Evolutionary conservation across 64 coral and sea anemone species (phyloP), one percentile per base, ranked within the genome.

Genomic region (Catalaphyllia jardinei): DNA sequence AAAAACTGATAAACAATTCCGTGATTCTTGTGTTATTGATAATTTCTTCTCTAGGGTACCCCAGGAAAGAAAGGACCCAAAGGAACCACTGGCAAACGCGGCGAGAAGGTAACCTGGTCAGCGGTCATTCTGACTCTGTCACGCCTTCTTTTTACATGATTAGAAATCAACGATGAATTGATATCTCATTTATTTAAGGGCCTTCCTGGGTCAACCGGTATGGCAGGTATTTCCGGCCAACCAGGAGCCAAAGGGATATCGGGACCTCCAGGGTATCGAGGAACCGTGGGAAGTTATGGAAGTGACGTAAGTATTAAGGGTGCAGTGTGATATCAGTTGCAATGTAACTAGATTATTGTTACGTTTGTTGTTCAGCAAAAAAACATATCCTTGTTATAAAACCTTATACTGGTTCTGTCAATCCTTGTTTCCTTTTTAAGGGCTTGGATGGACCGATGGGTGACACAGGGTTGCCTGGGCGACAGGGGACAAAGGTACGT

Each of bases 401-500:
- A 3, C 33, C 33, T 1, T 24, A 76, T 16, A 24, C 15, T 83
- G 31, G 67, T 8, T 64, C 8, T 6, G 15, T 67, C n/a, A 27
- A 20, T 11, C 29, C 42, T 46, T 46, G 42, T 10, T 39, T 24
- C 22, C 24, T 71, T 39, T 35, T 50, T 33, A 31, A 85, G 81
- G 81, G 81, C 24, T 38, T 18, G 0, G 24, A 69, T 42, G 81
- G 81, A 71, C 16, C 24, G 2, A 71, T 62, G 46, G 81, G 81
- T 38, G 33, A 71, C 31, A 61, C 33, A 27, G 81, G 81, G 20
- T 49, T 85, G n/a, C 51, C 30, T 27, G 88, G 88, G 8, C 54
- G 81, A 22, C 88, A 90, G 73, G 88, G 88, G 15, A 38, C 31
- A 28, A 90, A 80, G 27, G 88, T 90, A 67, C 61, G 28, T 80